A percentile compares a stretch with the other conserved stretches of the same genome.
These are phyloP conservation scores for Cairina moschata DNA, from an alignment of 2,113 vertebrate genomes.

Conservation along the genomic window DNA sequence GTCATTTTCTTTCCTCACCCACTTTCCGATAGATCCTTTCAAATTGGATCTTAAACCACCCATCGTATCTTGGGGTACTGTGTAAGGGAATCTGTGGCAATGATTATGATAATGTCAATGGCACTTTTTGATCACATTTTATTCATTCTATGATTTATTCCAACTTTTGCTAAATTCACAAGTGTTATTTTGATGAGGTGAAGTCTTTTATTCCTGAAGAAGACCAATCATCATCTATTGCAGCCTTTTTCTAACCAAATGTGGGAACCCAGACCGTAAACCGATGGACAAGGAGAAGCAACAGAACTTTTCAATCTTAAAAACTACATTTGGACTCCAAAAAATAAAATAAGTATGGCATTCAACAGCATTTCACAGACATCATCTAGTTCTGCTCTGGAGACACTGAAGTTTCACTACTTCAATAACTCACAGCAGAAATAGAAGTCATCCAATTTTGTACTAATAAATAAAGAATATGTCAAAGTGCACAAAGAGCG, in stretches of 20 bases:
- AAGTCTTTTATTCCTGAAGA: background rate
- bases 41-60: background rate
- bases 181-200: background rate
- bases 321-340: background rate
- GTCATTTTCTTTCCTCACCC: background rate
- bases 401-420: background rate
- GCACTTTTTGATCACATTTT: background rate
- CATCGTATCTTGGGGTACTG: background rate
- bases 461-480: background rate
- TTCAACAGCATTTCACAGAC: background rate
- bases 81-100: background rate
- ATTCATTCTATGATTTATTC: background rate
- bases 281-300: background rate
- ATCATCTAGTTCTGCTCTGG: background rate
- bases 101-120: background rate
- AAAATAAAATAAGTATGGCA: background rate
- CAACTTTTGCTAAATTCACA: background rate
- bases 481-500: background rate
- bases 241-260: background rate
- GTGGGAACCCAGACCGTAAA: background rate
- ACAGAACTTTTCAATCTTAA: background rate
- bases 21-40: background rate
- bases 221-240: fast-evolving
- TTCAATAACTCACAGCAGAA: background rate
- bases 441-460: background rate